Evolutionary conservation across 2,888 invertebrate genomes (phyloP).

Genomic region (Nymphalis c-album): DNA sequence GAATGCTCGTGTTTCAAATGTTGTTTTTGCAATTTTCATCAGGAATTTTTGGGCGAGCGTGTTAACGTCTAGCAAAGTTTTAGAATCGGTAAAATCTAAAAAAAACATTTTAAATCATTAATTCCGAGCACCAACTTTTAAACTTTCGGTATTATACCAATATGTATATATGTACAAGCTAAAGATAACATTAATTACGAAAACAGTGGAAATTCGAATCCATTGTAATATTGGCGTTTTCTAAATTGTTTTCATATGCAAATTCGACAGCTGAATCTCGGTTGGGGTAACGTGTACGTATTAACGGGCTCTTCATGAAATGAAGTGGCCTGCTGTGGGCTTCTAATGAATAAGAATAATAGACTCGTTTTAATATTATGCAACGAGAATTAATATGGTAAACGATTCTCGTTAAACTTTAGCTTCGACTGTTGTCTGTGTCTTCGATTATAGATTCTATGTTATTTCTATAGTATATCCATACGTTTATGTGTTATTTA

Average conservation of each 20-base stretch:
- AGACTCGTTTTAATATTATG: conserved; percentile 5
- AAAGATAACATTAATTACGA: conserved; percentile 15
- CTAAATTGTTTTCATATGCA: conserved; percentile 64
- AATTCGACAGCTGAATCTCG: conserved; percentile 48
- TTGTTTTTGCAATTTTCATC: too few species aligned
- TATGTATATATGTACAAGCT: conserved; percentile 4
- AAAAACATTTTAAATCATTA: too few species aligned
- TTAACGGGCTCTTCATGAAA: conserved; percentile 12
- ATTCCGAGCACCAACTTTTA: too few species aligned
- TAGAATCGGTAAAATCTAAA: too few species aligned
- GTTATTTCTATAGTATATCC: too few species aligned
- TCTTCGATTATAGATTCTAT: background rate
- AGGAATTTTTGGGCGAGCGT: too few species aligned
- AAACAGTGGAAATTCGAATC: conserved; percentile 19
- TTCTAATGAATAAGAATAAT: conserved; percentile 5
- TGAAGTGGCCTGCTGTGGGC: conserved; percentile 13
- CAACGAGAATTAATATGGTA: conserved; percentile 14
- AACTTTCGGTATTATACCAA: background rate
- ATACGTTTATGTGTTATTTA: too few species aligned
- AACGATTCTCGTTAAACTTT: conserved; percentile 10
- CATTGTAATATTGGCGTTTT: conserved; percentile 27
- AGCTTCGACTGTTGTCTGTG: background rate
- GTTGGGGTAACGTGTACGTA: conserved; percentile 8
- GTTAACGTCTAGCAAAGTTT: too few species aligned
- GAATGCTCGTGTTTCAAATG: too few species aligned